phyloP scores from a whole-genome alignment of 2,888 invertebrate genomes.

The Sarcophaga caerulescens region DNA sequence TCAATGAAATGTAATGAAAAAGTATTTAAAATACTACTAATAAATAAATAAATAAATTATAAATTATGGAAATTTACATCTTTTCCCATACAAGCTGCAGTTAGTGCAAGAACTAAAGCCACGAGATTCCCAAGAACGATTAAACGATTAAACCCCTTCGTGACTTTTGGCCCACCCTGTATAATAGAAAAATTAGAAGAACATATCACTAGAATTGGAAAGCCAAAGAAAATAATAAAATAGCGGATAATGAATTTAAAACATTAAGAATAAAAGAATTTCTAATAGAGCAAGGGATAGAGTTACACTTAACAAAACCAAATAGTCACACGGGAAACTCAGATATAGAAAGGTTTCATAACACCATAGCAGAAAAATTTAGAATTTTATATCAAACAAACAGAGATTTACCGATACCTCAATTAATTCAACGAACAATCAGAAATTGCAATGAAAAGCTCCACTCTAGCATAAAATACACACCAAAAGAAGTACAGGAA shows the following conservation, averaged over 20 bases:
- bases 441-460: conserved; percentile 35
- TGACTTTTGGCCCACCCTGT: no score
- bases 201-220: neutral
- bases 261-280: conserved; percentile 51
- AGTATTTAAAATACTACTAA: no score
- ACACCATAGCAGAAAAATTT: conserved; percentile 46
- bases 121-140: no score
- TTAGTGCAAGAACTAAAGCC: no score
- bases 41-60: no score
- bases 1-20: no score
- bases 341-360: conserved; percentile 65
- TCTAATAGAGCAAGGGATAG: conserved; percentile 7
- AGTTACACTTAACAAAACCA: no score
- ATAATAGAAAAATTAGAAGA: conserved; percentile 9
- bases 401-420: conserved; percentile 32
- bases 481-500: conserved; percentile 18
- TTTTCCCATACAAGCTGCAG: no score
- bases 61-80: no score
- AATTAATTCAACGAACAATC: conserved; percentile 43
- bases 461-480: conserved; percentile 19
- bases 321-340: conserved; percentile 45
- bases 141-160: no score
- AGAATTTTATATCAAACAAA: conserved; percentile 23
- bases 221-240: conserved; percentile 10
- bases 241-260: conserved; percentile 25